Evolutionary conservation across 2,113 vertebrate species (phyloP), one percentile per base, ranked within the genome.

Genomic region (Stomatorhinus ivindoensis): DNA sequence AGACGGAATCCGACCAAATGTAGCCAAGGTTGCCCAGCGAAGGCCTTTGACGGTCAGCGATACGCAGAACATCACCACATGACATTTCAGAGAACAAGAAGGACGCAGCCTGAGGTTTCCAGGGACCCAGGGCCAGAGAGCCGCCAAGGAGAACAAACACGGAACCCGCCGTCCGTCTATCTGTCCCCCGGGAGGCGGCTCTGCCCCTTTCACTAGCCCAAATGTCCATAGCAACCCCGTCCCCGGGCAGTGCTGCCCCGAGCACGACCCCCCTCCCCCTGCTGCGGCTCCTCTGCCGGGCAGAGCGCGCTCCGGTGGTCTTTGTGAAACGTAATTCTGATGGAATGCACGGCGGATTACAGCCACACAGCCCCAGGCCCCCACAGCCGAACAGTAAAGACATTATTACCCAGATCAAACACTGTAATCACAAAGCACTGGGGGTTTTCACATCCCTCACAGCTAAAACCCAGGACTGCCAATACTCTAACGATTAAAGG

Each of bases 311-410:
- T 55, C 58, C 47, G 83, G 83, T 86, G 89, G 89, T 86, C 83
- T 69, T 86, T 86, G 84, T 53, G 89, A 65, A 87, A 87, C 61
- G 42, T 61, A 50, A 76, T 87, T 86, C 65, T 53, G 89, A 85
- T 87, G 89, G 89, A 89, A 89, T 80, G 89, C 48, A 69, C 85
- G 21, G 46, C 65, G 89, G 89, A 87, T 89, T 73, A 87, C 47
- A 73, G 47, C 44, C 4, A 27, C 27, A 47, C 83, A 48, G 84
- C 89, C 89, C 24, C 47, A 48, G 89, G 89, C 55, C 48, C 83
- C 9, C 8, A 8, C 82, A 48, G 84, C 19, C 53, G 6, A 80
- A 87, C 89, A 89, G 89, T 73, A 80, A 39, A 87, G 89, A 76
- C 85, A 89, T 87, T 87, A 87, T 73, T 55, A 87, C 85, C 61